Conservation (phyloP, 2,113 vertebrate species). For the Dipodomys ordii region DNA sequence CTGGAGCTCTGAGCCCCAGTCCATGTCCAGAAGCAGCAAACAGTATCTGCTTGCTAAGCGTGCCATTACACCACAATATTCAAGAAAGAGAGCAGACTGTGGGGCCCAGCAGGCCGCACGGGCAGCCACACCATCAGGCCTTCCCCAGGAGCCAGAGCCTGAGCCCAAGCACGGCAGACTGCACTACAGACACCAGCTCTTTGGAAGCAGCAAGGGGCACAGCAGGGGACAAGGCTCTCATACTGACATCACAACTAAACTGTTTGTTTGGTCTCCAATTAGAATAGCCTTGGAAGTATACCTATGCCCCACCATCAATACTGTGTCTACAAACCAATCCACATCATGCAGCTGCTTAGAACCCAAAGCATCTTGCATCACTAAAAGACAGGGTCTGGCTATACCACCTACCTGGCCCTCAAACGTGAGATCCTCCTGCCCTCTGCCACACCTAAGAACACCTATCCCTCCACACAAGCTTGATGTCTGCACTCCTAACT, state of each 20-base stretch:
- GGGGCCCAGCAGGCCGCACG: too few relatives aligned
- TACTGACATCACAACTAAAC: not conserved
- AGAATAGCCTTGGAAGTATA: not conserved
- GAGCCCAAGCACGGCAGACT: too few relatives aligned
- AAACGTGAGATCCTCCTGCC: not conserved
- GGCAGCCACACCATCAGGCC: too few relatives aligned
- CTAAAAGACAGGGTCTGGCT: not conserved
- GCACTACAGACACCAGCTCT: not conserved
- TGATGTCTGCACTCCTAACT: accelerated
- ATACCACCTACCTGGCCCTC: not conserved
- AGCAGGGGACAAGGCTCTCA: not conserved
- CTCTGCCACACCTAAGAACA: not conserved
- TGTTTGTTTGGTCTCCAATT: not conserved
- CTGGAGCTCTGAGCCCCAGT: not conserved
- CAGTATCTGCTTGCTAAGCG: accelerated
- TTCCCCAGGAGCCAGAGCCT: too few relatives aligned
- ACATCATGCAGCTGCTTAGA: not conserved
- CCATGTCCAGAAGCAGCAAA: not conserved
- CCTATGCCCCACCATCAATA: not conserved
- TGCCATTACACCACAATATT: too few relatives aligned
- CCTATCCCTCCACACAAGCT: not conserved
- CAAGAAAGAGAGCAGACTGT: too few relatives aligned
- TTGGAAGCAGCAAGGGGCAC: not conserved
- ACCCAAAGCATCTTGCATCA: not conserved
- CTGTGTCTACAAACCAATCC: not conserved